These are phyloP conservation scores for Chaenocephalus aceratus DNA, from an alignment of 2,113 vertebrate species.

Conservation along the genomic window DNA sequence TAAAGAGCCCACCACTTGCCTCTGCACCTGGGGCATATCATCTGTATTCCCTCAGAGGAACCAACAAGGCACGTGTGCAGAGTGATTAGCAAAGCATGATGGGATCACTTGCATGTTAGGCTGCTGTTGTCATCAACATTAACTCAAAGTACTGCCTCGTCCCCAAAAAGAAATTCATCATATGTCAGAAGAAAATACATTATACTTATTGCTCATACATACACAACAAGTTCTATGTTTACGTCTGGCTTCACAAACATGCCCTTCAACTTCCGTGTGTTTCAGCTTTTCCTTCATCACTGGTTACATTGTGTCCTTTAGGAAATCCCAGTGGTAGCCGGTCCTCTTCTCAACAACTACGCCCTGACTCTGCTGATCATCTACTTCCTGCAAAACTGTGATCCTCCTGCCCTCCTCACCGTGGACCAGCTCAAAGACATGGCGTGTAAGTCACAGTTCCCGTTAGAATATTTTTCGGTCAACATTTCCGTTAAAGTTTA, in stretches of 20 bases:
- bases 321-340: conserved; percentile 87
- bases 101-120: background rate
- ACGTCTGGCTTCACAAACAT: too few species aligned
- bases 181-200: background rate
- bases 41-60: conserved; percentile 22
- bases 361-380: conserved; percentile 91
- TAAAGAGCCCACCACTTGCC: conserved; percentile 24
- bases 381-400: conserved; percentile 91
- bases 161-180: background rate
- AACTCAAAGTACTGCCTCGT: background rate
- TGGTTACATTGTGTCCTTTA: conserved; percentile 35
- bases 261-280: too few species aligned
- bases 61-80: background rate
- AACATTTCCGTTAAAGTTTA: too few species aligned
- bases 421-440: conserved; percentile 84
- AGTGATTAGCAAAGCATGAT: background rate
- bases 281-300: too few species aligned
- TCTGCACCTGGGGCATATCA: background rate
- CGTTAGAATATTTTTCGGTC: too few species aligned
- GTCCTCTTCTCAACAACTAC: conserved; percentile 92
- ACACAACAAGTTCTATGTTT: too few species aligned
- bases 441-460: conserved; percentile 83
- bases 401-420: conserved; percentile 87
- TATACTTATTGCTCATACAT: too few species aligned
- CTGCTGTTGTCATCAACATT: too few species aligned